phyloP scores from a whole-genome alignment of 2,888 invertebrate genomes.

The Epirrita christyi region DNA sequence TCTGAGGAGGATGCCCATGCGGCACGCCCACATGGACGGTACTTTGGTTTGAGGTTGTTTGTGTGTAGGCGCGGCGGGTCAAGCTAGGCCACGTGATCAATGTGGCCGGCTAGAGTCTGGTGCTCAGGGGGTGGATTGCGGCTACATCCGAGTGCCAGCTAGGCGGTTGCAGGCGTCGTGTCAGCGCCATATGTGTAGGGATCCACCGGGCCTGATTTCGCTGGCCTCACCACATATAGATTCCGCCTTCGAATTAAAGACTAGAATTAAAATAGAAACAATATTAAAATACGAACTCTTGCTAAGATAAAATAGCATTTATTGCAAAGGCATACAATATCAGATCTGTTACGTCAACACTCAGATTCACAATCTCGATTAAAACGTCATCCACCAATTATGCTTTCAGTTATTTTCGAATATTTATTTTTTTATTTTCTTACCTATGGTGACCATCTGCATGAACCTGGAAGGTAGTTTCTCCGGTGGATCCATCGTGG shows the following conservation, averaged over 20 bases:
- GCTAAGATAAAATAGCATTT: neutral
- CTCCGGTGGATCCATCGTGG: conserved; percentile 85
- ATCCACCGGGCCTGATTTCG: conserved; percentile 81
- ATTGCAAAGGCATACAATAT: neutral
- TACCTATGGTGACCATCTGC: conserved; percentile 88
- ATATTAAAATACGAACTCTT: conserved; percentile 28
- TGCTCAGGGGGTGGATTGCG: conserved; percentile 23
- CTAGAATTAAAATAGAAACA: conserved; percentile 78
- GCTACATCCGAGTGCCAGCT: conserved; percentile 45
- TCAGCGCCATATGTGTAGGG: conserved; percentile 85
- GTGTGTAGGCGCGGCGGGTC: conserved; percentile 56
- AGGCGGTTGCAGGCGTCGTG: conserved; percentile 64
- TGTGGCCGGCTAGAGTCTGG: conserved; percentile 13
- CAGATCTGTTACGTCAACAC: neutral
- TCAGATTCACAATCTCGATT: no score
- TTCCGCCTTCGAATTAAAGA: conserved; percentile 86
- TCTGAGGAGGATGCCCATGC: conserved; percentile 63
- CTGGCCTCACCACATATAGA: conserved; percentile 86
- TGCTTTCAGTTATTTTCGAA: neutral
- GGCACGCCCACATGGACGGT: conserved; percentile 53
- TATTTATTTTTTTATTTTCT: conserved; percentile 22
- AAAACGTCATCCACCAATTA: no score
- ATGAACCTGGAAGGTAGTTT: conserved; percentile 88
- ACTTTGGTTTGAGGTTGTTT: conserved; percentile 81
- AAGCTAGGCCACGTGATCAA: conserved; percentile 19